phyloP scores from a whole-genome alignment of 1,140 invertebrate species.

The Euglossa dilemma region DNA sequence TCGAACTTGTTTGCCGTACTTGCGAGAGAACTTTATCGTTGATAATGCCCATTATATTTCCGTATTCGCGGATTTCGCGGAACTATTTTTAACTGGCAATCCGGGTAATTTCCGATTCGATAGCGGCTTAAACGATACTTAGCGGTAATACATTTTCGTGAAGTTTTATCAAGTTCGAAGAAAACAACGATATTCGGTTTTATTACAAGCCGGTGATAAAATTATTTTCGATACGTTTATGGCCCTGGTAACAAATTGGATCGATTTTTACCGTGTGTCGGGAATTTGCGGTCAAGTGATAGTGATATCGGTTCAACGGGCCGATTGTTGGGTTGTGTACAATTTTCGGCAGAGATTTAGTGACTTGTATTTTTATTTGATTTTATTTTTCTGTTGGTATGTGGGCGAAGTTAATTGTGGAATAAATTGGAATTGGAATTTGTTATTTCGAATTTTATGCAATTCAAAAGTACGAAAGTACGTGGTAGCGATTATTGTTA shows the following conservation, averaged over 20 bases:
- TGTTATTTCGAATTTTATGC: not conserved
- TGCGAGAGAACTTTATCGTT: slow-evolving; percentile 29
- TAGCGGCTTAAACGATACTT: slow-evolving; percentile 18
- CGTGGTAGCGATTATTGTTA: no score
- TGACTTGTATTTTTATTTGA: no score
- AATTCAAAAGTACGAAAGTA: not conserved
- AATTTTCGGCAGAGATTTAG: no score
- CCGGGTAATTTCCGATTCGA: slow-evolving; percentile 11
- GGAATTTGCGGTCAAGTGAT: not conserved
- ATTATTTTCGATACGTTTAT: not conserved
- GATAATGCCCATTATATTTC: slow-evolving; percentile 42
- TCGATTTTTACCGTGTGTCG: not conserved
- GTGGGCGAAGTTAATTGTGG: no score
- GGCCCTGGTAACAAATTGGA: not conserved
- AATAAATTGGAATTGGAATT: not conserved
- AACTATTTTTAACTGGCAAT: not conserved
- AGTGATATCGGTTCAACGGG: no score
- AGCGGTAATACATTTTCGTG: not conserved
- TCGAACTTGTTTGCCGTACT: slow-evolving; percentile 32
- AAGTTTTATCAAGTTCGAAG: slow-evolving; percentile 14
- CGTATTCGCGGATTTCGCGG: slow-evolving; percentile 2
- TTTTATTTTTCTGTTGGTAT: no score
- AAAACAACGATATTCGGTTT: slow-evolving; percentile 1
- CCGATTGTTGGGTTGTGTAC: no score
- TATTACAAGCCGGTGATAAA: not conserved